These are phyloP conservation scores for Lycocorax pyrrhopterus DNA, from an alignment of 2,113 vertebrate genomes.

Conservation along the genomic window DNA sequence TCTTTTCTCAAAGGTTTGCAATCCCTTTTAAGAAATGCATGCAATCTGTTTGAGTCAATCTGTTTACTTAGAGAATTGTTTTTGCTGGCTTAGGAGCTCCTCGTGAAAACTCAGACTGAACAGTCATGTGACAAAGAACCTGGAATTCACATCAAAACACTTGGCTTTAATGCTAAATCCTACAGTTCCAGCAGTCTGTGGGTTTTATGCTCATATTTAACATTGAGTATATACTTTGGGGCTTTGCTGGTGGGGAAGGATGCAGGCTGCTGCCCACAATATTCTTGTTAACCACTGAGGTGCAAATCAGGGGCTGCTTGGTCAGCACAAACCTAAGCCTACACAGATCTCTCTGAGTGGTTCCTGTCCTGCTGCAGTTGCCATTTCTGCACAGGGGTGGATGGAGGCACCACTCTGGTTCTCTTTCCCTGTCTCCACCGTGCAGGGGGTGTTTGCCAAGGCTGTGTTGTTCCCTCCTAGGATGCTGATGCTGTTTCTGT, in stretches of 20 bases:
- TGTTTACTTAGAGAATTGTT: background rate
- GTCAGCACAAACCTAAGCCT: fast-evolving
- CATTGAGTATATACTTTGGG: fast-evolving
- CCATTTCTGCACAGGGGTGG: background rate
- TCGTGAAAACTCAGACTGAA: background rate
- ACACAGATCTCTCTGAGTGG: fast-evolving
- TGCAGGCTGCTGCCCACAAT: background rate
- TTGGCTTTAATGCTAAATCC: background rate
- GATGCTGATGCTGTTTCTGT: background rate
- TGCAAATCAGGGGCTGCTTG: background rate
- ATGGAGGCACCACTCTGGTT: fast-evolving
- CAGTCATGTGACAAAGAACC: background rate
- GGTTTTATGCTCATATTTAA: background rate
- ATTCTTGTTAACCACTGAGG: fast-evolving
- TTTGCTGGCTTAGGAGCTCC: background rate
- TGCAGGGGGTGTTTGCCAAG: fast-evolving
- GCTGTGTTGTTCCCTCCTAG: fast-evolving
- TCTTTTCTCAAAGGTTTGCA: background rate
- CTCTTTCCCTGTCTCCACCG: fast-evolving
- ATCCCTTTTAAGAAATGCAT: background rate
- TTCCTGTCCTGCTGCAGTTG: background rate
- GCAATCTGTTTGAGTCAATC: background rate
- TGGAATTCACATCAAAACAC: background rate
- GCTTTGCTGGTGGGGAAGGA: background rate
- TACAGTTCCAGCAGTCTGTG: background rate